These are phyloP conservation scores for Cacatua alba DNA, from an alignment of 2,113 vertebrate genomes.

Conservation along the genomic window DNA sequence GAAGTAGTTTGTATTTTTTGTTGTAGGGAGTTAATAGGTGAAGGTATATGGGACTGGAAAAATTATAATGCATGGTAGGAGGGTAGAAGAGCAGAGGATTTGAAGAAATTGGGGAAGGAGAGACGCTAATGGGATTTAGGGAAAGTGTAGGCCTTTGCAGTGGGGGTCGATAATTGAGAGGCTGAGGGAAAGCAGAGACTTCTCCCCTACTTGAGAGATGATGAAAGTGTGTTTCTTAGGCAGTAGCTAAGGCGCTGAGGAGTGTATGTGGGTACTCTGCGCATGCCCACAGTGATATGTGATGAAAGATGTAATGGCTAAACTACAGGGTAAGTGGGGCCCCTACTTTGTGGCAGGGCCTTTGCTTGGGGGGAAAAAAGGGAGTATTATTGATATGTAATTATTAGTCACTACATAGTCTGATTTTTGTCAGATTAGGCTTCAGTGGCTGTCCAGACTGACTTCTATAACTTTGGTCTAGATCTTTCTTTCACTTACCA, in stretches of 20 bases:
- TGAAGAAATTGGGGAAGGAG: neutral
- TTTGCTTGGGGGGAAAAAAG: neutral
- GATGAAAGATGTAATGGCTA: neutral
- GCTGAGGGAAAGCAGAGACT: neutral
- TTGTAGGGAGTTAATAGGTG: neutral
- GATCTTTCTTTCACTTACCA: fast-evolving
- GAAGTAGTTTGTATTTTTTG: neutral
- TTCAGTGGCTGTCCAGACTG: neutral
- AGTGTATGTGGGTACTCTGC: neutral
- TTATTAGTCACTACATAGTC: neutral
- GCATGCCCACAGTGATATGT: neutral
- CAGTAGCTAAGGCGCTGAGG: neutral
- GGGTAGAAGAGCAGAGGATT: neutral
- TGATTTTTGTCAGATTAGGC: neutral
- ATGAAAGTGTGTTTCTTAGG: neutral
- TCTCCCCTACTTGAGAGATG: neutral
- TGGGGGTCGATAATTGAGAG: neutral
- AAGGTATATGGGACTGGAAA: neutral
- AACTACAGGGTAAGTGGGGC: neutral
- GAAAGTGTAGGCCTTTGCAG: neutral
- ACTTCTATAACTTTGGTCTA: neutral
- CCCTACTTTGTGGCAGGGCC: neutral
- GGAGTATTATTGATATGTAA: neutral
- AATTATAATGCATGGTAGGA: neutral
- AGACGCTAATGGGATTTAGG: neutral